A percentile compares a stretch with the other conserved stretches of the same genome.
phyloP scores from a whole-genome alignment of 2,113 vertebrate genomes.

The Pteronura brasiliensis region DNA sequence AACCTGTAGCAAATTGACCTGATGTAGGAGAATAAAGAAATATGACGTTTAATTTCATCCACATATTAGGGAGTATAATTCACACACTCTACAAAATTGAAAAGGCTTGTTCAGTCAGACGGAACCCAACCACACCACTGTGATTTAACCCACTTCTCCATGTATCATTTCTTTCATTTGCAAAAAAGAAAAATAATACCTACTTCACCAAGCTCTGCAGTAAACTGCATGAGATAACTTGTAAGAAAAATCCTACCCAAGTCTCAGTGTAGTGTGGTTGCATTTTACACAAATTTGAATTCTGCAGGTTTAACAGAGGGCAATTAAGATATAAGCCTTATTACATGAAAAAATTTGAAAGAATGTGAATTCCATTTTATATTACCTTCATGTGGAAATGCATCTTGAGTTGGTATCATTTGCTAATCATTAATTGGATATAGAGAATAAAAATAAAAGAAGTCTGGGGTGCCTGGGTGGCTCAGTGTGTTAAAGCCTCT shows the following conservation, averaged over 20 bases:
- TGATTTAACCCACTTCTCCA: not conserved
- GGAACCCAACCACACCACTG: not conserved
- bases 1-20: not conserved
- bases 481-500: no score
- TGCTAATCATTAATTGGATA: not conserved
- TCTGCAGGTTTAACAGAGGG: not conserved
- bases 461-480: not conserved
- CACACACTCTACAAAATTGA: not conserved
- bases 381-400: conserved; percentile 1
- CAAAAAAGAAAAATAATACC: not conserved
- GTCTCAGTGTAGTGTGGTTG: not conserved
- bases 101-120: not conserved
- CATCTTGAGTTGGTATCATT: not conserved
- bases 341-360: not conserved
- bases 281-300: not conserved
- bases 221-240: not conserved
- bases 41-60: not conserved
- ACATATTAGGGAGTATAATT: not conserved
- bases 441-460: not conserved
- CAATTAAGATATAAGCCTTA: not conserved
- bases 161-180: not conserved
- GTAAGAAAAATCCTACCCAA: not conserved
- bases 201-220: not conserved
- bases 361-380: not conserved
- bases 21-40: not conserved